These are phyloP conservation scores for Crypturellus tataupa DNA, from an alignment of 2,797 vertebrate genomes.

Conservation along the genomic window DNA sequence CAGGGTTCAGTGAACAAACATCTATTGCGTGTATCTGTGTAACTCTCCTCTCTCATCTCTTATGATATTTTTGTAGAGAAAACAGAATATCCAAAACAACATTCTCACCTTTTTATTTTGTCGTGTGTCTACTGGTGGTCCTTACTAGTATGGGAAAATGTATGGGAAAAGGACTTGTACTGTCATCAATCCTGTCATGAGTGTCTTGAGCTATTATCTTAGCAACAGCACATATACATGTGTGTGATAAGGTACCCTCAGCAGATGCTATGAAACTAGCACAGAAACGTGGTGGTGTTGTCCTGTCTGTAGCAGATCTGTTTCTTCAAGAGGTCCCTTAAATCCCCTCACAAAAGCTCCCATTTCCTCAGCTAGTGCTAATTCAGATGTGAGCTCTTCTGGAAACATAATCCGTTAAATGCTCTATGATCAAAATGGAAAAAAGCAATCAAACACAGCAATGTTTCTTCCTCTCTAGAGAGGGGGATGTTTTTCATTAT, in stretches of 20 bases:
- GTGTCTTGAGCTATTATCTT: background rate
- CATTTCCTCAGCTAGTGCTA: background rate
- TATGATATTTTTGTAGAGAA: background rate
- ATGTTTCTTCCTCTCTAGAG: background rate
- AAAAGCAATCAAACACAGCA: background rate
- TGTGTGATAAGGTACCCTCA: background rate
- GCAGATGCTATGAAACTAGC: background rate
- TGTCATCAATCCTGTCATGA: background rate
- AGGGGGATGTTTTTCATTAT: background rate
- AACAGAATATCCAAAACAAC: background rate
- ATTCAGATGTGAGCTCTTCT: background rate
- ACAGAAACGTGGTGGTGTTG: accelerated
- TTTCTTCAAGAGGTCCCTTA: background rate
- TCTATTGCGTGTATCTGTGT: background rate
- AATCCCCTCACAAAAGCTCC: background rate
- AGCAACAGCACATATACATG: background rate
- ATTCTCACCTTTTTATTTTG: background rate
- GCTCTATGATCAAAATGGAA: background rate
- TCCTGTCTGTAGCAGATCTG: background rate
- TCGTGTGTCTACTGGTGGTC: background rate
- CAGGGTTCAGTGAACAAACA: accelerated
- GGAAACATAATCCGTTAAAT: background rate
- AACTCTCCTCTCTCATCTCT: background rate
- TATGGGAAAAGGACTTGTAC: background rate
- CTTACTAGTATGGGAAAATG: background rate